phyloP scores from a whole-genome alignment of 2,113 vertebrate species.

The Pygoscelis antarcticus region DNA sequence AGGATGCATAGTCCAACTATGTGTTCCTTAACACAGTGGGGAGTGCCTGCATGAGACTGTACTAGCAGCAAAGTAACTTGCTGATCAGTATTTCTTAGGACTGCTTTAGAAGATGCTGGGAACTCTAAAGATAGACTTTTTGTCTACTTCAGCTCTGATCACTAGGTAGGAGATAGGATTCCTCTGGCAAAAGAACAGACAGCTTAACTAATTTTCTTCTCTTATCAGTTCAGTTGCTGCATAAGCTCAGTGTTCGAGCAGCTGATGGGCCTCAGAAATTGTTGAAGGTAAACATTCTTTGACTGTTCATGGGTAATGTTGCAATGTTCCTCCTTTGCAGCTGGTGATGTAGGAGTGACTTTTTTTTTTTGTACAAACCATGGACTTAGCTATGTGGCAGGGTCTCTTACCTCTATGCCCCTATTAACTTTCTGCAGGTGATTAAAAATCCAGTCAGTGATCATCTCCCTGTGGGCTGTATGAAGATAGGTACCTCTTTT shows the following conservation, averaged over 20 bases:
- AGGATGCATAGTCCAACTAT: accelerated
- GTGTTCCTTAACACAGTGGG: no score
- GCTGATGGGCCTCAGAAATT: conserved; percentile 95
- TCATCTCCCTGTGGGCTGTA: conserved; percentile 91
- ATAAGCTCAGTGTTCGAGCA: conserved; percentile 94
- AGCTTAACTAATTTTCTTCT: neutral
- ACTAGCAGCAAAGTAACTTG: neutral
- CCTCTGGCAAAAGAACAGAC: neutral
- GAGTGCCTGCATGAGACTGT: neutral
- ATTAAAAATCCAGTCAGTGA: conserved; percentile 95
- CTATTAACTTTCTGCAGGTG: conserved; percentile 58
- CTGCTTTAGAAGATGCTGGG: neutral
- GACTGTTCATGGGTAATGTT: neutral
- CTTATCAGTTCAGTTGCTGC: conserved; percentile 89
- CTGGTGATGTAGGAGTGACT: neutral
- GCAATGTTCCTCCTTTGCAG: neutral
- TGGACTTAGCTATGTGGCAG: neutral
- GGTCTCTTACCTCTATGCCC: neutral
- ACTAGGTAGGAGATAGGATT: neutral
- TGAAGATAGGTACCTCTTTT: conserved; percentile 89
- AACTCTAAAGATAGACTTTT: neutral
- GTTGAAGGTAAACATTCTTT: conserved; percentile 75
- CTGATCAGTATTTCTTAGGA: neutral
- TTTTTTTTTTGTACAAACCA: no score
- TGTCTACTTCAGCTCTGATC: neutral